phyloP scores from a whole-genome alignment of 2,888 invertebrate genomes.

The Cotesia congregata region DNA sequence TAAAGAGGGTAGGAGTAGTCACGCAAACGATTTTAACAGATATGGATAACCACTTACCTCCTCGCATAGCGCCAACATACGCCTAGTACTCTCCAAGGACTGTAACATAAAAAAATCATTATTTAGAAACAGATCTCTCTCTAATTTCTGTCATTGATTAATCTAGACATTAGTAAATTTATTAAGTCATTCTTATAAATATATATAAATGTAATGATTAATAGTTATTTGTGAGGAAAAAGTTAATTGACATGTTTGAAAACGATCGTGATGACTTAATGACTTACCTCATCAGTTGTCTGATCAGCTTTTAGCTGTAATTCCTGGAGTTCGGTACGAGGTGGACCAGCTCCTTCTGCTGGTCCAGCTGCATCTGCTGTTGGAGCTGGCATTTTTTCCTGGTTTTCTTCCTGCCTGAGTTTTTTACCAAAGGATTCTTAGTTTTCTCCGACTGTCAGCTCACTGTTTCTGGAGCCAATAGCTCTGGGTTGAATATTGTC shows the following conservation, averaged over 20 bases:
- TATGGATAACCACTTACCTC: constrained; percentile 79
- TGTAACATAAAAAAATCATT: constrained; percentile 72
- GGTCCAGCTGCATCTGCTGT: constrained; percentile 69
- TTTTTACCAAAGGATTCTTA: background rate
- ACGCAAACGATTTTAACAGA: constrained; percentile 35
- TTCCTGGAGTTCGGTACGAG: constrained; percentile 90
- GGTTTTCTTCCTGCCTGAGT: constrained; percentile 20
- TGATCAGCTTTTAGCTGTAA: constrained; percentile 87
- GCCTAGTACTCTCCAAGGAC: constrained; percentile 93
- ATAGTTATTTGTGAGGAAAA: background rate
- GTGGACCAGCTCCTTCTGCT: constrained; percentile 78
- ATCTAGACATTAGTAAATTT: background rate
- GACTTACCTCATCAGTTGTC: constrained; percentile 89
- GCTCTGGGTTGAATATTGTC: background rate
- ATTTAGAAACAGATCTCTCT: background rate
- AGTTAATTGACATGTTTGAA: background rate
- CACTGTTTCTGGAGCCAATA: background rate
- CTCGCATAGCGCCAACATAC: constrained; percentile 93
- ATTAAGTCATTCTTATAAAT: background rate
- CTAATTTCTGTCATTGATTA: background rate
- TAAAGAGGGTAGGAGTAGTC: constrained; percentile 41
- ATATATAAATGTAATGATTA: background rate
- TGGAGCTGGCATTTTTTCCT: constrained; percentile 67
- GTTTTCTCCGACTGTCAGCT: background rate
- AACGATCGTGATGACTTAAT: background rate